phyloP scores from a whole-genome alignment of 2,888 invertebrate genomes.

The Cinara cedri region DNA sequence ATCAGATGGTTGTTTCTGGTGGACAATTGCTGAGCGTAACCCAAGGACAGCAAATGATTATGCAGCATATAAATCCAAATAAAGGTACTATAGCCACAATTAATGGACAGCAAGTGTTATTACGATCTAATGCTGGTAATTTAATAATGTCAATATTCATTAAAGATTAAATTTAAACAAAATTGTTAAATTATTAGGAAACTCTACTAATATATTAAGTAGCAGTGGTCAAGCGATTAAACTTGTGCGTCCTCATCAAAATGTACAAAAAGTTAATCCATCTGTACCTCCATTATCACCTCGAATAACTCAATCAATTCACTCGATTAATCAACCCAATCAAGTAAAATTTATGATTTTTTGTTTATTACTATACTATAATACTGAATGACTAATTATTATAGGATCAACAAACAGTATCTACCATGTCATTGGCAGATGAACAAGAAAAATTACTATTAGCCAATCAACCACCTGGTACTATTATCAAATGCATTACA shows the following conservation, averaged over 20 bases:
- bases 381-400: conserved; percentile 59
- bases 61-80: conserved; percentile 62
- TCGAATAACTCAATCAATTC: background rate
- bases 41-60: conserved; percentile 52
- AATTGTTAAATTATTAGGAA: conserved; percentile 16
- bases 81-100: conserved; percentile 84
- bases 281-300: conserved; percentile 44
- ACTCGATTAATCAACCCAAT: background rate
- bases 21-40: conserved; percentile 45
- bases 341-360: conserved; percentile 17
- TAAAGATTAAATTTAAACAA: background rate
- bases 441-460: conserved; percentile 74
- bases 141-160: background rate
- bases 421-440: conserved; percentile 61
- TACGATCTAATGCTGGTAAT: conserved; percentile 69
- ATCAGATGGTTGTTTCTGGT: conserved; percentile 41
- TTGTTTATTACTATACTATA: background rate
- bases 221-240: conserved; percentile 34
- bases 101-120: conserved; percentile 84
- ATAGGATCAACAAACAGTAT: conserved; percentile 58
- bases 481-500: conserved; percentile 84
- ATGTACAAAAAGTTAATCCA: conserved; percentile 25
- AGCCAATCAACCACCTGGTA: conserved; percentile 82
- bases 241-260: conserved; percentile 39
- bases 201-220: conserved; percentile 32